A percentile compares a stretch with the other conserved stretches of the same genome.
Conservation (phyloP, 2,888 invertebrate genomes). For the Perizoma affinitatum region DNA sequence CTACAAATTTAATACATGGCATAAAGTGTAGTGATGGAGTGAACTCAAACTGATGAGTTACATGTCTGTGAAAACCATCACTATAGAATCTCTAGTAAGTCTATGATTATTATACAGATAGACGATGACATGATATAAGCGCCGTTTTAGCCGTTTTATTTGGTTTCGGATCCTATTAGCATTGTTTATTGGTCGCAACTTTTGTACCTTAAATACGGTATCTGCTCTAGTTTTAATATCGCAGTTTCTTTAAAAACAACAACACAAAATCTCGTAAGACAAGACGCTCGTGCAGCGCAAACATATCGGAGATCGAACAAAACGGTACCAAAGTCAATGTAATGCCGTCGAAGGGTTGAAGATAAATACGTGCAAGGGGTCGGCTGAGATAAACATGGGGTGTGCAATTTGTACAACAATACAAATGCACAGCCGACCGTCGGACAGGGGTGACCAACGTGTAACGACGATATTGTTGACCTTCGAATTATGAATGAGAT, state of each 20-base stretch:
- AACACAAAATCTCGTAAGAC: slow-evolving; percentile 30
- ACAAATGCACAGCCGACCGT: slow-evolving; percentile 70
- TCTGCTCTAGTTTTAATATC: not conserved
- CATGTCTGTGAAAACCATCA: too few relatives aligned
- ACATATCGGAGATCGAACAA: slow-evolving; percentile 60
- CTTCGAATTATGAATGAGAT: slow-evolving; percentile 33
- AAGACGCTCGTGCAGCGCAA: slow-evolving; percentile 33
- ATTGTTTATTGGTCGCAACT: too few relatives aligned
- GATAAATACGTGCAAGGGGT: slow-evolving; percentile 75
- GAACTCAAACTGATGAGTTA: too few relatives aligned
- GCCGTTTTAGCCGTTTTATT: too few relatives aligned
- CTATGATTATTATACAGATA: too few relatives aligned
- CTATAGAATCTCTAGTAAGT: too few relatives aligned
- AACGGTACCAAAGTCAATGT: slow-evolving; percentile 73
- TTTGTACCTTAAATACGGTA: too few relatives aligned
- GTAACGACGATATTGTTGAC: slow-evolving; percentile 36
- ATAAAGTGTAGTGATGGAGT: too few relatives aligned
- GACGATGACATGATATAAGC: too few relatives aligned
- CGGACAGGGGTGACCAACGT: slow-evolving; percentile 34
- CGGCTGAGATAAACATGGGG: slow-evolving; percentile 77
- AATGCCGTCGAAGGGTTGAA: slow-evolving; percentile 74
- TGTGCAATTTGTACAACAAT: slow-evolving; percentile 78
- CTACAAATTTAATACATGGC: too few relatives aligned
- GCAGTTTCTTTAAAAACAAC: slow-evolving; percentile 7
- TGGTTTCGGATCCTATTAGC: too few relatives aligned